phyloP scores from a whole-genome alignment of 30 jellyfish, hydroid and myxozoan genomes.

The Hydra vulgaris region DNA sequence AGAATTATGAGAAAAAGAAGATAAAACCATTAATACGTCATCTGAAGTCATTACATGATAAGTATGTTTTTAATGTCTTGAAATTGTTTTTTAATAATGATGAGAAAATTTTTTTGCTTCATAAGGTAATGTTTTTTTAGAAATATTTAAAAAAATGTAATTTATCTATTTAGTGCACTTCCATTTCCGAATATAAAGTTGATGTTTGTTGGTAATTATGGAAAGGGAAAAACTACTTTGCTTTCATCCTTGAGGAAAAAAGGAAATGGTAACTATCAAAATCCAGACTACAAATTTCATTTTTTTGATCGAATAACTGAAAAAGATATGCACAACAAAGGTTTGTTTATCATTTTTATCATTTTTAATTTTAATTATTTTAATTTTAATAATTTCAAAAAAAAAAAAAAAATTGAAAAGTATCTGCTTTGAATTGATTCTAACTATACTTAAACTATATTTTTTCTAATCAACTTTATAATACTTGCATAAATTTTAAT shows the following conservation, averaged over 20 bases:
- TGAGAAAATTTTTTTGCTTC: no score
- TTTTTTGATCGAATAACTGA: conserved; percentile 51
- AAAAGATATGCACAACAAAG: no score
- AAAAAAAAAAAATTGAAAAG: no score
- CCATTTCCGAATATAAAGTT: conserved; percentile 65
- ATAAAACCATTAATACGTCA: conserved; percentile 31
- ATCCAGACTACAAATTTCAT: conserved; percentile 32
- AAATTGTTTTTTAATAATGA: no score
- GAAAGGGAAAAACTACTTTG: conserved; percentile 71
- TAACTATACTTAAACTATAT: no score
- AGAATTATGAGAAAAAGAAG: conserved; percentile 6
- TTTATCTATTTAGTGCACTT: conserved; percentile 47
- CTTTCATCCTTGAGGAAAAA: conserved; percentile 50
- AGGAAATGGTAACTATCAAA: conserved; percentile 65
- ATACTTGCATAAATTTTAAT: no score
- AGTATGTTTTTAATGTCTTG: conserved; percentile 36
- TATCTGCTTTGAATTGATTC: no score
- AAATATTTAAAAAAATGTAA: background rate
- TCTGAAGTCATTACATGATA: conserved; percentile 65
- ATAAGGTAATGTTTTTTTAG: background rate
- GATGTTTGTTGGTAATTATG: conserved; percentile 80
- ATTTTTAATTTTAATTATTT: no score
- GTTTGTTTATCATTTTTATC: no score
- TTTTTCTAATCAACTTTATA: no score
- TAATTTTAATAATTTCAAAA: no score